A percentile compares a stretch with the other conserved stretches of the same genome.
Conservation (phyloP, 1,140 invertebrate species). For the Reticulitermes speratus region DNA sequence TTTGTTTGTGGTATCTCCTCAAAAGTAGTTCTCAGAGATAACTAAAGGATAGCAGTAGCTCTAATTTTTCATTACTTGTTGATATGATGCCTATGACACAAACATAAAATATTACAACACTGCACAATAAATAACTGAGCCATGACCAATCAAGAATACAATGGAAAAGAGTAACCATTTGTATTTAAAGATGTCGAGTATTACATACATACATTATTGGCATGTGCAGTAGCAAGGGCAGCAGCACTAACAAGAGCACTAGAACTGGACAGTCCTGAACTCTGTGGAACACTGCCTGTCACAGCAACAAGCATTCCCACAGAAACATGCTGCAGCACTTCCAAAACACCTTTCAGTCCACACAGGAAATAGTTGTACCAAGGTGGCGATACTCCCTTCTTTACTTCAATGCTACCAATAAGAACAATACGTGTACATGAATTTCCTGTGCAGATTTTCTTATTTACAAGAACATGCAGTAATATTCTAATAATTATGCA, state of each 20-base stretch:
- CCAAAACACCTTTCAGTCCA: conserved; percentile 81
- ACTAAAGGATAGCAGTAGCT: too few relatives aligned
- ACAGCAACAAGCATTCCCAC: conserved; percentile 73
- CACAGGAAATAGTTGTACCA: conserved; percentile 97
- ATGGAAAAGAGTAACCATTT: not conserved
- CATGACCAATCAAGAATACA: not conserved
- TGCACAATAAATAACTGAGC: not conserved
- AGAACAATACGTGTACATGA: too few relatives aligned
- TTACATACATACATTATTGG: conserved; percentile 59
- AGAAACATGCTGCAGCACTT: conserved; percentile 52
- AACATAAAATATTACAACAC: not conserved
- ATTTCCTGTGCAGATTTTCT: too few relatives aligned
- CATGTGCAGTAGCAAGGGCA: conserved; percentile 75
- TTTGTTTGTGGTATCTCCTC: too few relatives aligned
- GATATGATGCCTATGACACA: too few relatives aligned
- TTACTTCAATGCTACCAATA: not conserved
- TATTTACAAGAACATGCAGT: too few relatives aligned
- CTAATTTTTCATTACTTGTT: too few relatives aligned
- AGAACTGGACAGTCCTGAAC: conserved; percentile 94
- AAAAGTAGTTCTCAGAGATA: too few relatives aligned
- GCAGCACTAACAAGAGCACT: conserved; percentile 95
- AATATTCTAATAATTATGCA: too few relatives aligned
- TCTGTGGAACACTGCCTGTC: conserved; percentile 83
- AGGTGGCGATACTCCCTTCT: conserved; percentile 50
- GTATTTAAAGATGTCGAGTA: too few relatives aligned